Base-by-base conservation (phyloP, 64 coral and sea anemone species). In the Anthopleura sola region DNA sequence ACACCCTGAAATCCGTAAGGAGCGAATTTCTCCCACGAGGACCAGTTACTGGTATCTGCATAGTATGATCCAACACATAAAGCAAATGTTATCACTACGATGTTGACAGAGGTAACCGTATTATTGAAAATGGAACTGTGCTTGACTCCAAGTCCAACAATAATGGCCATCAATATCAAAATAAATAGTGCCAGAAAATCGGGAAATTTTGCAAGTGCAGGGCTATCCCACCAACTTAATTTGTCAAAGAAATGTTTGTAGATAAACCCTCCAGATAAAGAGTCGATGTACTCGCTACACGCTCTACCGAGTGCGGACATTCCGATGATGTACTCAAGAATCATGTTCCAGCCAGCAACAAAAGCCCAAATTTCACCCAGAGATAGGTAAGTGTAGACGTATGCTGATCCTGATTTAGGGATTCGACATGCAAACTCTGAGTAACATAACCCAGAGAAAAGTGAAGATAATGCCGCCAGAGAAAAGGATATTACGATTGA, bases 361-460 rank as follows among this genome's bases (percentile, higher is more conserved):
- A 90, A 90, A 23, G 89, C 89, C 48, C 89, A 90, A 5, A 90
- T 13, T n/a, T 90, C 89, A 23, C 89, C 89, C 6, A 90, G 31
- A 1, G 71, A n/a, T 1, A 66, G 50, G 26, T 85, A 90, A n/a
- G 66, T 85, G 38, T 90, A 90, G 15, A 80, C 74, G 21, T 90
- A 90, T 3, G 74, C 82, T 24, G 89, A 90, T 23, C 89, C 83
- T 14, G 89, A 82, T 77, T 78, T 90, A 20, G 89, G 89, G 24
- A 85, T 37, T 7, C 89, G 89, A 38, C 66, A 75, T 21, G 82
- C 89, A 85, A 90, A 90, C 54, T 90, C 89, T 3, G 71, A 82
- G 16, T 90, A 90, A 37, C 89, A 90, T 0, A 90, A 12, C 2
- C 89, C 89, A 32, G 89, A 85, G 15, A 85, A 75, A 1, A 85